phyloP scores from a whole-genome alignment of 2,888 invertebrate genomes.

The Leptarthrus brevirostris region DNA sequence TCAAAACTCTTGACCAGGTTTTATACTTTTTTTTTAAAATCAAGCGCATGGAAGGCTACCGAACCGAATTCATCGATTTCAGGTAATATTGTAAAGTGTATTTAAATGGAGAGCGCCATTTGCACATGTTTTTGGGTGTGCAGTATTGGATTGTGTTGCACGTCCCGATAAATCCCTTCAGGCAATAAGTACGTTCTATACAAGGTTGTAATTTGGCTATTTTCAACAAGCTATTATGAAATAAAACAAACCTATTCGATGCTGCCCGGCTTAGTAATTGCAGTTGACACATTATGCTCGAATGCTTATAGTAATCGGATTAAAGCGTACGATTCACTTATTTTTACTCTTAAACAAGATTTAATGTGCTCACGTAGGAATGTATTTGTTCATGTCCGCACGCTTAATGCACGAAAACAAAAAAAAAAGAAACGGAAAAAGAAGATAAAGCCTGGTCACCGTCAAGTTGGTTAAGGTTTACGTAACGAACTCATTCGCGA shows the following conservation, averaged over 20 bases:
- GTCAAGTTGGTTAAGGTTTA: neutral
- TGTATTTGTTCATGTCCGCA: neutral
- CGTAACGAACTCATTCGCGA: conserved; percentile 5
- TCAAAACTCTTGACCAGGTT: neutral
- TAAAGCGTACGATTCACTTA: conserved; percentile 15
- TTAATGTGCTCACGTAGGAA: conserved; percentile 21
- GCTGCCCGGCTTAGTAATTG: neutral
- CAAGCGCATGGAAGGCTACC: neutral
- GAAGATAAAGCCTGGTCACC: neutral
- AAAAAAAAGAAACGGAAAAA: neutral
- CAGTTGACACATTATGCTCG: conserved; percentile 34
- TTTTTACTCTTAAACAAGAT: conserved; percentile 22
- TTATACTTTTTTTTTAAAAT: no score
- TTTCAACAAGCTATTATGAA: neutral
- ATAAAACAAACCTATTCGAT: neutral
- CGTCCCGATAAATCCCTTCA: no score
- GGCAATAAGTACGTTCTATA: no score
- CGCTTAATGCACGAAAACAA: neutral
- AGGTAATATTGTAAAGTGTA: no score
- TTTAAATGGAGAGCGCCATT: no score
- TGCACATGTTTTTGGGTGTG: no score
- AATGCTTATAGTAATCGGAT: conserved; percentile 17
- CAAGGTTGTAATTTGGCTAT: neutral
- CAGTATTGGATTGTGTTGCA: no score
- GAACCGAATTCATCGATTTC: no score